Conservation (phyloP, 1,140 invertebrate genomes). For the Cyrtorhinus lividipennis region DNA sequence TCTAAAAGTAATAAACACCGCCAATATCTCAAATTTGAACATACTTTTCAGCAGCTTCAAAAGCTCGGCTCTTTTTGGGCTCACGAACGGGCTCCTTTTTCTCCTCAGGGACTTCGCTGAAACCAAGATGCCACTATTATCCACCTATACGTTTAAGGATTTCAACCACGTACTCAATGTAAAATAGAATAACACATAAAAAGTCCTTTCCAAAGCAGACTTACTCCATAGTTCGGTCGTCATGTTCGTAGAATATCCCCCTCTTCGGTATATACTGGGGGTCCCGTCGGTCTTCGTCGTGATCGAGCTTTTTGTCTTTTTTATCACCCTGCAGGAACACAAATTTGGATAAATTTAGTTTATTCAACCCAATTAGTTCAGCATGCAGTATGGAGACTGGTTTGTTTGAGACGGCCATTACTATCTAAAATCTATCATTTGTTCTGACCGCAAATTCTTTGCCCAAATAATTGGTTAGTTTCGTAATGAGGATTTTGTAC, state of each 20-base stretch:
- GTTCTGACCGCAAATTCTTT: background rate
- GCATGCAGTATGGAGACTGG: background rate
- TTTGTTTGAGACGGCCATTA: background rate
- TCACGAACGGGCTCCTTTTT: background rate
- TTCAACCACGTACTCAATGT: too few relatives aligned
- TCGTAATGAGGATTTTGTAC: too few relatives aligned
- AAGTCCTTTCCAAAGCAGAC: too few relatives aligned
- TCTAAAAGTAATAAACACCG: too few relatives aligned
- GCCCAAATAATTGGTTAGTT: too few relatives aligned
- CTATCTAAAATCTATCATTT: background rate
- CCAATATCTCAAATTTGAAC: too few relatives aligned
- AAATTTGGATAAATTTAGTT: background rate
- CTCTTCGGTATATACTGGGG: conserved; percentile 93
- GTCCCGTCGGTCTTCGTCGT: conserved; percentile 89
- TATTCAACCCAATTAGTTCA: background rate
- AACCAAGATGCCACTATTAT: too few relatives aligned
- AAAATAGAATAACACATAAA: background rate
- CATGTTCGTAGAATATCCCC: conserved; percentile 93
- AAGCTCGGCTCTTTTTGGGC: background rate
- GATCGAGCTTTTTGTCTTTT: conserved; percentile 54
- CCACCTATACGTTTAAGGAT: too few relatives aligned
- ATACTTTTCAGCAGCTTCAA: conserved; percentile 10
- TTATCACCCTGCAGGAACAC: background rate
- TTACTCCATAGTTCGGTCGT: conserved; percentile 66
- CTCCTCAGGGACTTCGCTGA: background rate